Evolutionary conservation across 2,113 vertebrate genomes (phyloP), one percentile per base, ranked within the genome.

Genomic region (Melanocharis versteri): DNA sequence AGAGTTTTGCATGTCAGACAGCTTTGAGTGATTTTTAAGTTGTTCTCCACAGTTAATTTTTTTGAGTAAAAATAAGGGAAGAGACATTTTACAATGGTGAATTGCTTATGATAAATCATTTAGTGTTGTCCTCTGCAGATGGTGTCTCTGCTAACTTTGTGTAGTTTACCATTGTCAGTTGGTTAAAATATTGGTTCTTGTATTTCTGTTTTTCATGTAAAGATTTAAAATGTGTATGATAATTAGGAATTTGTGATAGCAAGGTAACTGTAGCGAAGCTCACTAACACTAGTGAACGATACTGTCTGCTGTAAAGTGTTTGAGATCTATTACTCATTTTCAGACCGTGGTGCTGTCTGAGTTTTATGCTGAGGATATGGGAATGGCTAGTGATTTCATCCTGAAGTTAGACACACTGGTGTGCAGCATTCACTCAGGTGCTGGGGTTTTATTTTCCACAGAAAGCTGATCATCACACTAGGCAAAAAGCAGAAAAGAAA

Each of bases 401-500:
- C 82, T 85, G 40, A 72, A 37, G 37, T 70, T 58, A 10, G 18
- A 15, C 33, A 48, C 50, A 13, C 16, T 73, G 88, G 13, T 77
- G 28, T 18, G 1, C 8, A 69, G 22, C 54, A 7, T 72, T 95
- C 57, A 72, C 33, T 89, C 68, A 66, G 37, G 33, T 33, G 11
- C 23, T 78, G 80, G 42, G 54, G 2, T 58, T 92, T 88, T 61
- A 93, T 62, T 91, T 83, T 35, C 85, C 83, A 97, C 95, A 99
- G 99, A 80, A 99, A 99, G 97, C 99, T 99, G 71, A 99, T 99
- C 89, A 99, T 99, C 97, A 99, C 99, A 65, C 97, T 99, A 95
- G 99, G 99, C 93, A 99, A 99, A 98, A 99, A 99, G 98, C 99
- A 99, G 96, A 99, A 99, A 87, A 98, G 99, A 90, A 99, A 99